phyloP scores from a whole-genome alignment of 2,888 invertebrate genomes.

The Hirtodrosophila confusa region DNA sequence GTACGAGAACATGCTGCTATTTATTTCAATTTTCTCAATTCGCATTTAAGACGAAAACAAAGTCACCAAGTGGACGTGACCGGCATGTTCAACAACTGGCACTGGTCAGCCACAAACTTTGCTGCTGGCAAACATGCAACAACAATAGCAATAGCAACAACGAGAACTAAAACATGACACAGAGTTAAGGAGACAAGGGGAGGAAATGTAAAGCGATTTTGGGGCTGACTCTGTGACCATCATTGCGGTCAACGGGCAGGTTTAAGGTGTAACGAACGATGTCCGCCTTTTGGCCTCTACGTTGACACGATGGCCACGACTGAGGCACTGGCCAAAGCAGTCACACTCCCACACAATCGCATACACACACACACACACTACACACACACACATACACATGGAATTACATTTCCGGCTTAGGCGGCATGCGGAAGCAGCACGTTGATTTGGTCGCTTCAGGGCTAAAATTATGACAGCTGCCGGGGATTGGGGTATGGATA shows the following conservation, averaged over 20 bases:
- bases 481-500: slow-evolving; percentile 22
- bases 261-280: slow-evolving; percentile 74
- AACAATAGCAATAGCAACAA: slow-evolving; percentile 9
- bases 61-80: slow-evolving; percentile 74
- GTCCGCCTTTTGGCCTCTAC: slow-evolving; percentile 66
- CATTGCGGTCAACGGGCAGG: slow-evolving; percentile 72
- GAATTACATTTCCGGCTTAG: slow-evolving; percentile 74
- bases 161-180: not conserved
- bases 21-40: slow-evolving; percentile 79
- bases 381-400: not conserved
- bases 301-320: slow-evolving; percentile 64
- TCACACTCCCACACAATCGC: slow-evolving; percentile 22
- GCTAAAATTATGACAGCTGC: slow-evolving; percentile 73
- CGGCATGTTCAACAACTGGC: slow-evolving; percentile 60
- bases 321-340: slow-evolving; percentile 37
- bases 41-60: slow-evolving; percentile 78
- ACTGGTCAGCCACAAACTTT: slow-evolving; percentile 73
- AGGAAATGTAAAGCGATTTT: slow-evolving; percentile 61
- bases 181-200: not conserved
- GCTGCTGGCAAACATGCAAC: slow-evolving; percentile 34
- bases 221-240: slow-evolving; percentile 71
- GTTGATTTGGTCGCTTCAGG: slow-evolving; percentile 67
- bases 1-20: slow-evolving; percentile 53
- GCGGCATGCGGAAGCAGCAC: slow-evolving; percentile 68
- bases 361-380: slow-evolving; percentile 1